Conservation (phyloP, 2,113 vertebrate species). For the Zootoca vivipara region DNA sequence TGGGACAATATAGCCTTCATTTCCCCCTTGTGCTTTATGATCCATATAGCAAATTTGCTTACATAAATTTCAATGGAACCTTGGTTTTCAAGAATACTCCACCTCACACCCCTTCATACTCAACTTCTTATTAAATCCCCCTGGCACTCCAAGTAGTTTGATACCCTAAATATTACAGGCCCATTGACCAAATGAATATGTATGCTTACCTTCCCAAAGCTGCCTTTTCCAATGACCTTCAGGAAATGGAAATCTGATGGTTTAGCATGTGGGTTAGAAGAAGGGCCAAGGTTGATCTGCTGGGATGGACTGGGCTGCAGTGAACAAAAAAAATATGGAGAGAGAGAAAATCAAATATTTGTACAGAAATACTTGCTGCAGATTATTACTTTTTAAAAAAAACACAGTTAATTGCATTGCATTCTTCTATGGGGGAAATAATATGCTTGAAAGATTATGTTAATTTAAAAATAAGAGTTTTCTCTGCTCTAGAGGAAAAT, state of each 20-base stretch:
- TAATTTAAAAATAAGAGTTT: not conserved
- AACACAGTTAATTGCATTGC: not conserved
- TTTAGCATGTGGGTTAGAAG: slow-evolving; percentile 96
- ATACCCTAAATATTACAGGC: accelerated
- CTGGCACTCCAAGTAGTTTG: not conserved
- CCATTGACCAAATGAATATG: not conserved
- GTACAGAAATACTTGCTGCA: not conserved
- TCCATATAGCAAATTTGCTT: too few species aligned
- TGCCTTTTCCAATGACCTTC: slow-evolving; percentile 98
- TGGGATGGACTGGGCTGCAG: slow-evolving; percentile 94
- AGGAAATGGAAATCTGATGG: slow-evolving; percentile 97
- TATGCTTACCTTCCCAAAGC: slow-evolving; percentile 89
- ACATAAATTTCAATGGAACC: not conserved
- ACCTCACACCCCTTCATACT: not conserved
- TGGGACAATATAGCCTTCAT: not conserved
- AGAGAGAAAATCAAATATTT: not conserved
- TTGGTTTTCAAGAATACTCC: not conserved
- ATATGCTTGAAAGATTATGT: too few species aligned
- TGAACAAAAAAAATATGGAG: not conserved
- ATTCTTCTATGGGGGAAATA: too few species aligned
- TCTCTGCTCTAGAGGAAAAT: not conserved
- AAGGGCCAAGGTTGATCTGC: slow-evolving; percentile 97
- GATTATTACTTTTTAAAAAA: not conserved
- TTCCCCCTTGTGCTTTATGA: not conserved
- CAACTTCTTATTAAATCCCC: not conserved